phyloP scores from a whole-genome alignment of 2,888 invertebrate species.

The Aromia moschata region DNA sequence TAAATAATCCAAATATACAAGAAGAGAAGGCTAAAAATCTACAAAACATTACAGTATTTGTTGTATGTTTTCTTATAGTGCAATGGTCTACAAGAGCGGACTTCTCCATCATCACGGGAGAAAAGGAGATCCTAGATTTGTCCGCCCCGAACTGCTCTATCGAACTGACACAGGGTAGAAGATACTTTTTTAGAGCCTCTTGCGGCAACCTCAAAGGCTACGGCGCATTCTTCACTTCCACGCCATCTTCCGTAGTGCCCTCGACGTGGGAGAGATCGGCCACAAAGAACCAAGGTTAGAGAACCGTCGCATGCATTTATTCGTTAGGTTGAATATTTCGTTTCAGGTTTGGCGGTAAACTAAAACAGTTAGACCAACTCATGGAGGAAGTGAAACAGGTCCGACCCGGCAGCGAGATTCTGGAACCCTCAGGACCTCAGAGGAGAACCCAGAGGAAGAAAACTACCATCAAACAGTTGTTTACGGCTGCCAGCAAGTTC shows the following conservation, averaged over 20 bases:
- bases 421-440: constrained; percentile 73
- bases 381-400: constrained; percentile 76
- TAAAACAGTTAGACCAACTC: constrained; percentile 78
- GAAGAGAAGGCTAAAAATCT: too few species aligned
- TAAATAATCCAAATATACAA: too few species aligned
- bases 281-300: constrained; percentile 68
- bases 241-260: constrained; percentile 86
- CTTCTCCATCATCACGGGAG: constrained; percentile 84
- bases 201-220: constrained; percentile 94
- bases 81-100: constrained; percentile 93
- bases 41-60: too few species aligned
- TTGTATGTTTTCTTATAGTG: constrained; percentile 67
- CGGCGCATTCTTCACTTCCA: constrained; percentile 79
- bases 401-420: constrained; percentile 69
- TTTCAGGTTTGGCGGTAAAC: constrained; percentile 71
- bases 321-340: not conserved
- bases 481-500: constrained; percentile 96
- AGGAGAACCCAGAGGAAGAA: constrained; percentile 79
- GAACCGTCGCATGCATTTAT: too few species aligned
- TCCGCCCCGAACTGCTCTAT: constrained; percentile 70
- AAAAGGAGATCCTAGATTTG: constrained; percentile 77
- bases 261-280: constrained; percentile 94
- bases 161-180: constrained; percentile 83
- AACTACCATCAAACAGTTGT: constrained; percentile 91
- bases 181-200: constrained; percentile 90